Evolutionary conservation across 2,113 vertebrate genomes (phyloP).

Genomic region (Charina bottae): DNA sequence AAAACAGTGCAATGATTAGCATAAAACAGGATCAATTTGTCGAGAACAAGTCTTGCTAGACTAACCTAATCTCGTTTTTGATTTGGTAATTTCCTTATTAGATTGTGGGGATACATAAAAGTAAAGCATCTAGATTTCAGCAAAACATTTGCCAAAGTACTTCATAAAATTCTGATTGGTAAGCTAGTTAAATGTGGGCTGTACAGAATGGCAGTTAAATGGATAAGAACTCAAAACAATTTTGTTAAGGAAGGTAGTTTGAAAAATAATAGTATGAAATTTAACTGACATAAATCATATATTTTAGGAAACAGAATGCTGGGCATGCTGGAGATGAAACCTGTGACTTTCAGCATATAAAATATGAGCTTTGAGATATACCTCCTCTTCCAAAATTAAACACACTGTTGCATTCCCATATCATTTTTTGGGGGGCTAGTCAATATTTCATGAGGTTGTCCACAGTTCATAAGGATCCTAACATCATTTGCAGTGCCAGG

Average conservation of each 20-base stretch:
- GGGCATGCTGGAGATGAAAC: not conserved
- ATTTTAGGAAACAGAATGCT: not conserved
- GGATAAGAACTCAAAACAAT: not conserved
- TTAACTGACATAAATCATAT: not conserved
- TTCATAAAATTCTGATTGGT: not conserved
- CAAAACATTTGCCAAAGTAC: not conserved
- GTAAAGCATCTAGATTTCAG: not conserved
- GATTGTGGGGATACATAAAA: too few species aligned
- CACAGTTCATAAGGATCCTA: not conserved
- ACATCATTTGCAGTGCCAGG: not conserved
- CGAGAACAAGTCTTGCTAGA: not conserved
- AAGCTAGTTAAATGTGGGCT: not conserved
- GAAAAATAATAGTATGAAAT: not conserved
- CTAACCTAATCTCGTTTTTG: not conserved
- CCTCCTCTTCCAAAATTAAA: not conserved
- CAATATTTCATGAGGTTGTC: not conserved
- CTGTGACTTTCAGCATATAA: not conserved
- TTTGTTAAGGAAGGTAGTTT: not conserved
- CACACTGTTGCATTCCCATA: not conserved
- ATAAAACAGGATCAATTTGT: not conserved
- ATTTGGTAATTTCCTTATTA: not conserved
- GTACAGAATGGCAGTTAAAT: not conserved
- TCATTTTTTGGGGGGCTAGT: not conserved
- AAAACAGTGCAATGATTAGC: not conserved
- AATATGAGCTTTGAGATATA: not conserved